These are phyloP conservation scores for Palythoa grandis DNA, from an alignment of 92 coral and sea anemone genomes.

Conservation along the genomic window DNA sequence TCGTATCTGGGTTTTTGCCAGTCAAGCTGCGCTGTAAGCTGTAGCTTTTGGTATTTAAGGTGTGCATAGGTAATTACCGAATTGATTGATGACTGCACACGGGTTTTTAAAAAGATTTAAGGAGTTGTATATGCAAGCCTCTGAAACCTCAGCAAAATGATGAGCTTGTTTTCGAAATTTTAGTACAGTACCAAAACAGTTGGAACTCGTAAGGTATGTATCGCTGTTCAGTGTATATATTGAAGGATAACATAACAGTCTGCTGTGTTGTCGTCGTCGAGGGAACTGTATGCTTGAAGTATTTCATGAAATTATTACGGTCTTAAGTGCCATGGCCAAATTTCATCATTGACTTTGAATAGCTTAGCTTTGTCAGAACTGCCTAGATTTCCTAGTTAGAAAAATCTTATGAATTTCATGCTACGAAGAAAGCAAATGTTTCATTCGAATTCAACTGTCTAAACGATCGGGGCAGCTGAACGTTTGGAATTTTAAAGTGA, in stretches of 20 bases:
- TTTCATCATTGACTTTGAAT: not conserved
- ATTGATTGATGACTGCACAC: conserved; percentile 4
- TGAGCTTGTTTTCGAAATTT: not conserved
- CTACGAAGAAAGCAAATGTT: not conserved
- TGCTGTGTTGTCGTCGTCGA: conserved; percentile 21
- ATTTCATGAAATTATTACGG: not conserved
- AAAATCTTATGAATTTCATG: not conserved
- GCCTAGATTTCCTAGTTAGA: not conserved
- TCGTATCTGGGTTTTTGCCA: conserved; percentile 20
- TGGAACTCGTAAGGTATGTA: conserved; percentile 24
- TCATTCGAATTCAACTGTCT: not conserved
- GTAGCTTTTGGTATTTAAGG: conserved; percentile 21
- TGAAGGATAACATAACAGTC: not conserved
- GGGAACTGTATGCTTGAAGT: not conserved
- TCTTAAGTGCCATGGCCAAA: not conserved
- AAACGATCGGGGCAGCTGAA: not conserved
- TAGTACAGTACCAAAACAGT: not conserved
- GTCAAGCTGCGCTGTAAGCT: not conserved
- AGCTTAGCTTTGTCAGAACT: not conserved
- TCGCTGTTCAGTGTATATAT: not conserved
- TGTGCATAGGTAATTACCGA: conserved; percentile 37
- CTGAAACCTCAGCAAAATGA: not conserved
- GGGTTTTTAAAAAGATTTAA: conserved; percentile 1
- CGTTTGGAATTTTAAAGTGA: not conserved
- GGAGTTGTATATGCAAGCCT: not conserved